A percentile compares a stretch with the other conserved stretches of the same genome.
These are phyloP conservation scores for Amiota communis DNA, from an alignment of 2,888 invertebrate genomes.

Conservation along the genomic window DNA sequence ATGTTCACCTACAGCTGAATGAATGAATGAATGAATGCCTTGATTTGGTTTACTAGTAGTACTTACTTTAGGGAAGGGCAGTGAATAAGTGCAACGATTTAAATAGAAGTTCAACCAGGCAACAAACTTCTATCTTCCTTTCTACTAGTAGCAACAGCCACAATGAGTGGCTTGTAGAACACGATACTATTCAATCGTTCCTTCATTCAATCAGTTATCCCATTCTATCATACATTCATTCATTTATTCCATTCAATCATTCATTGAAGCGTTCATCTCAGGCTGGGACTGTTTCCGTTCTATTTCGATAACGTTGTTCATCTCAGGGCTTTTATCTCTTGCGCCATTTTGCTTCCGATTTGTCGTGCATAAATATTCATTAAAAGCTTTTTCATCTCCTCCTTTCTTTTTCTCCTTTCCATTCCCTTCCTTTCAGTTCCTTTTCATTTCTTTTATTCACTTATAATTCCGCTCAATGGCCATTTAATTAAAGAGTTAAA, in stretches of 20 bases:
- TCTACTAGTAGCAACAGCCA: no score
- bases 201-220: neutral
- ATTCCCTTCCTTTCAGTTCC: neutral
- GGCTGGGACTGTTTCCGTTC: conserved; percentile 1
- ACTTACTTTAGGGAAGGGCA: no score
- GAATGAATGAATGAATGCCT: conserved; percentile 19
- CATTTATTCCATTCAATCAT: neutral
- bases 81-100: no score
- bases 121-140: no score
- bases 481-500: conserved; percentile 65
- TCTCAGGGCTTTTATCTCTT: neutral
- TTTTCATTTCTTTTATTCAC: conserved; percentile 1
- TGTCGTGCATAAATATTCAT: conserved; percentile 65
- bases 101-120: no score
- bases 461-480: conserved; percentile 53
- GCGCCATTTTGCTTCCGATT: conserved; percentile 45
- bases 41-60: conserved; percentile 17
- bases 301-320: neutral
- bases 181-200: conserved; percentile 7
- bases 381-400: conserved; percentile 39
- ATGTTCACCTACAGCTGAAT: neutral
- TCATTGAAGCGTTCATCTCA: neutral
- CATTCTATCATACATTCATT: neutral
- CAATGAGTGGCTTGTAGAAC: neutral
- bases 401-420: no score